phyloP scores from a whole-genome alignment of 2,888 invertebrate genomes.

The Trimorus sp. region DNA sequence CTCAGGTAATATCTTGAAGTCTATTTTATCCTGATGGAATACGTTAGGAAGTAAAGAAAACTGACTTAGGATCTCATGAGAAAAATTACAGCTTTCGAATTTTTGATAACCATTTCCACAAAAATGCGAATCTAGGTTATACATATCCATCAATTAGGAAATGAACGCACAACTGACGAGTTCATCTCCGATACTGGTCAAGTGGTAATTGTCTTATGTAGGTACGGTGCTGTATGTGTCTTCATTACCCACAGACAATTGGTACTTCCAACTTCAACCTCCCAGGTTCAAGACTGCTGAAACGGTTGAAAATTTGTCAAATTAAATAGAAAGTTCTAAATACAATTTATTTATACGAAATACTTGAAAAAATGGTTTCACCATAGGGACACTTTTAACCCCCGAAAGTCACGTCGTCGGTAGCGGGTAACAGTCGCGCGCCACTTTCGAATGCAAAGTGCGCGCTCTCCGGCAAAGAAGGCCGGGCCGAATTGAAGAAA shows the following conservation, averaged over 20 bases:
- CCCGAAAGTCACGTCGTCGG: too few species aligned
- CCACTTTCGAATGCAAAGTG: slow-evolving; percentile 47
- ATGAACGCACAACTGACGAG: background rate
- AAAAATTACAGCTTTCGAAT: too few species aligned
- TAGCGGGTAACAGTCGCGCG: background rate
- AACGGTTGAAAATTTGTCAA: too few species aligned
- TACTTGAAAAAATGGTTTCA: too few species aligned
- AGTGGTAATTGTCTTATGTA: background rate
- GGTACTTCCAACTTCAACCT: background rate
- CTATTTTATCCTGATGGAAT: background rate
- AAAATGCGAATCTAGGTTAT: too few species aligned
- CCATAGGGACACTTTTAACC: too few species aligned
- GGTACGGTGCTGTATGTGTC: background rate
- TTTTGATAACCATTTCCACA: too few species aligned
- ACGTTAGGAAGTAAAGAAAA: background rate
- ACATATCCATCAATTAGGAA: too few species aligned
- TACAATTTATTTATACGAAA: too few species aligned
- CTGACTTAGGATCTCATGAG: too few species aligned
- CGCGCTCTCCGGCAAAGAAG: slow-evolving; percentile 31
- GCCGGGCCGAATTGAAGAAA: slow-evolving; percentile 45
- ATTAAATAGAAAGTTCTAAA: too few species aligned
- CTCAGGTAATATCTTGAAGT: background rate
- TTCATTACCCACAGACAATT: background rate
- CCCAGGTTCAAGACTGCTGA: too few species aligned
- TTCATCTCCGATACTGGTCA: slow-evolving; percentile 11